Evolutionary conservation across 2,113 vertebrate genomes (phyloP).

Genomic region (Hipposideros armiger): DNA sequence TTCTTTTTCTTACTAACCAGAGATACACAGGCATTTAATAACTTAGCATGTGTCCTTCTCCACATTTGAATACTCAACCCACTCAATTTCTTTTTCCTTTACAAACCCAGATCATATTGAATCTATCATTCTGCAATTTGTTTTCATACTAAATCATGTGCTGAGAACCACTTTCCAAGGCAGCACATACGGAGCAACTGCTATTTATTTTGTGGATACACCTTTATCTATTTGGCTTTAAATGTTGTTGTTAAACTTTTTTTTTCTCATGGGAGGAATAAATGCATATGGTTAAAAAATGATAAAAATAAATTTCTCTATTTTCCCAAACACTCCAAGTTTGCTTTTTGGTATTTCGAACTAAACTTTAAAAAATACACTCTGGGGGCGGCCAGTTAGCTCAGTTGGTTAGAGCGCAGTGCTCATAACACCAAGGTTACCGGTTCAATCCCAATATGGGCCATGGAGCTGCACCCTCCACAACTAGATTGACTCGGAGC

Average conservation of each 20-base stretch:
- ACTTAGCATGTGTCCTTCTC: background rate
- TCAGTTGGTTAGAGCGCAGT: no score
- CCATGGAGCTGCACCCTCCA: no score
- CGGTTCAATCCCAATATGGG: no score
- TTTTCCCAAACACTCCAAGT: background rate
- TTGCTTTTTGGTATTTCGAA: background rate
- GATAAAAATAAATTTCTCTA: slow-evolving; percentile 20
- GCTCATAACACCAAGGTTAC: no score
- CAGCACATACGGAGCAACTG: background rate
- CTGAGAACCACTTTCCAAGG: background rate
- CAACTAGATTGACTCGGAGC: no score
- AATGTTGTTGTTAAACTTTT: background rate
- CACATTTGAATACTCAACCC: background rate
- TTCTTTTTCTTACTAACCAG: background rate
- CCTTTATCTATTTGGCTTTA: background rate
- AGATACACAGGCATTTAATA: background rate
- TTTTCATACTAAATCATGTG: background rate
- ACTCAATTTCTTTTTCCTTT: background rate
- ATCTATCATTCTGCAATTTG: background rate
- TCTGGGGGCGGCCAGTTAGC: no score
- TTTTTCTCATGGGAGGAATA: background rate
- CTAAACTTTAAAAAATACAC: background rate
- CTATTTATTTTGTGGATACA: background rate
- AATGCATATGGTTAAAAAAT: background rate
- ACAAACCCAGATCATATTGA: background rate